Percentiles rank a stretch among this genome's conserved stretches.
Conservation (phyloP, 1,140 invertebrate genomes). For the Neodiprion fabricii region DNA sequence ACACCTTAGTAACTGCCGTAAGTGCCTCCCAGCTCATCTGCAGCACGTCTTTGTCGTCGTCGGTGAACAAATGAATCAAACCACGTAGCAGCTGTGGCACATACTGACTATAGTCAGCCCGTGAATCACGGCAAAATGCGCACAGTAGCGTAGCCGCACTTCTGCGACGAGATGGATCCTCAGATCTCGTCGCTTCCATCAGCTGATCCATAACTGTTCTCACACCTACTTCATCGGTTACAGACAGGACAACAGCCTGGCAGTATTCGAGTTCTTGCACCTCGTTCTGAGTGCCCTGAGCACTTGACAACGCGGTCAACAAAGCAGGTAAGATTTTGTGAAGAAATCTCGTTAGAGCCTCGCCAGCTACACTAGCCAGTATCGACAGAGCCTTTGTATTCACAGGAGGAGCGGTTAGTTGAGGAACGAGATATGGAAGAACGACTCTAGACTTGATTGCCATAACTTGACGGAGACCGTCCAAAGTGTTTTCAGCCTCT, state of each 20-base stretch:
- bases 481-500: slow-evolving; percentile 85
- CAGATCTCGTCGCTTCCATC: slow-evolving; percentile 78
- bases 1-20: slow-evolving; percentile 85
- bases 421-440: slow-evolving; percentile 94
- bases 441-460: slow-evolving; percentile 95
- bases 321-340: slow-evolving; percentile 91
- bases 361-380: slow-evolving; percentile 90
- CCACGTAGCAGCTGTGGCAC: slow-evolving; percentile 88
- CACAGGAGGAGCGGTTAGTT: slow-evolving; percentile 84
- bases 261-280: slow-evolving; percentile 89
- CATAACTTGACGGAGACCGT: slow-evolving; percentile 96
- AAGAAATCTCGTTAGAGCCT: slow-evolving; percentile 90
- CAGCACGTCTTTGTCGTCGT: slow-evolving; percentile 81
- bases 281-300: slow-evolving; percentile 75
- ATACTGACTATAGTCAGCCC: slow-evolving; percentile 85
- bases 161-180: slow-evolving; percentile 69
- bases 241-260: slow-evolving; percentile 89
- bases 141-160: slow-evolving; percentile 88
- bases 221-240: slow-evolving; percentile 86
- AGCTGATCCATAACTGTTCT: slow-evolving; percentile 89
- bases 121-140: slow-evolving; percentile 87
- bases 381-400: slow-evolving; percentile 94
- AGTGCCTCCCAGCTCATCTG: slow-evolving; percentile 89
- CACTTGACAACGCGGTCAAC: slow-evolving; percentile 76
- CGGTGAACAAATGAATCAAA: slow-evolving; percentile 85